Conservation (phyloP, 2,888 invertebrate species). For the Dynastes grantii region DNA sequence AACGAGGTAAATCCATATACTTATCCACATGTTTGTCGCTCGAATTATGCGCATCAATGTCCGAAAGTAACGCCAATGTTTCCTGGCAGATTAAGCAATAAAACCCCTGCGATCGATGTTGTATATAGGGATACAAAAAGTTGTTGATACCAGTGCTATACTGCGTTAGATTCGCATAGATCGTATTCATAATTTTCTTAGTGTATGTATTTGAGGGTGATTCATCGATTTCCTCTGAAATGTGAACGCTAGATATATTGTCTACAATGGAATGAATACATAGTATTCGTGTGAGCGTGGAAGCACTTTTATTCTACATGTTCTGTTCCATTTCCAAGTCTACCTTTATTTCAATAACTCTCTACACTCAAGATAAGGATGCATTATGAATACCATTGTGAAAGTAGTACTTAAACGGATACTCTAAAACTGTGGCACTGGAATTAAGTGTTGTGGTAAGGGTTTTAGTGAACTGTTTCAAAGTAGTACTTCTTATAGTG, state of each 20-base stretch:
- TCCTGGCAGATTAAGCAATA: slow-evolving; percentile 15
- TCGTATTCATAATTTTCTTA: background rate
- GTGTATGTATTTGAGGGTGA: background rate
- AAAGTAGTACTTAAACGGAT: no score
- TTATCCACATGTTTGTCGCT: background rate
- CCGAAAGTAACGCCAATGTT: background rate
- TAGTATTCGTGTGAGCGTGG: no score
- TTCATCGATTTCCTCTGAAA: slow-evolving; percentile 1
- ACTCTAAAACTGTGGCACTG: no score
- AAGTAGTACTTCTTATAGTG: no score
- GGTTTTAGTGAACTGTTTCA: no score
- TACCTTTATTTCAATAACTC: no score
- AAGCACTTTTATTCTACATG: no score
- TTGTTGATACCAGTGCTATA: background rate
- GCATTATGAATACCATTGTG: no score
- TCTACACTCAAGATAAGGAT: no score
- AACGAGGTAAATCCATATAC: background rate
- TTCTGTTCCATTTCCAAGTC: no score
- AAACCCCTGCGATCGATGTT: background rate
- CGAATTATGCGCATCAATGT: background rate
- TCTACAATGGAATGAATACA: background rate
- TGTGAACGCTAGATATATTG: background rate
- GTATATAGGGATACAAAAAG: background rate
- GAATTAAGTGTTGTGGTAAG: no score
- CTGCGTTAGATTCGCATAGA: slow-evolving; percentile 12